Evolutionary conservation across 2,113 vertebrate species (phyloP), one percentile per base, ranked within the genome.

Genomic region (Xerus inauris): DNA sequence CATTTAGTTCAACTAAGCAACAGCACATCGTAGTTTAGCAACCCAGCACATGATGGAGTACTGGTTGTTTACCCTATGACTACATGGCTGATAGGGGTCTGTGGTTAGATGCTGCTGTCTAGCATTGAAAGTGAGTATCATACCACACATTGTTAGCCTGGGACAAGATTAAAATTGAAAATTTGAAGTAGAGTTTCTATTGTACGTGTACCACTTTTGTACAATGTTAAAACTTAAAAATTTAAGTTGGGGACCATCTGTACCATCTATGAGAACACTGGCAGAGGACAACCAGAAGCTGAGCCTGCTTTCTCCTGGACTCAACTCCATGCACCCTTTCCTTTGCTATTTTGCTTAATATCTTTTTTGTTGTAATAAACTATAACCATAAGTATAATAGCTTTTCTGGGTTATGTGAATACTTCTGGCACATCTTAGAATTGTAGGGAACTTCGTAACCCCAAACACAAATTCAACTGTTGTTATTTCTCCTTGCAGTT

Each of bases 311-410:
- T 73, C 40, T 85, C 32, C 87, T 77, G 13, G 13, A 32, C 28
- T 57, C 22, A 3, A 40, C 7, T 8, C 7, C n/a, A 24, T 1
- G 1, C 0, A 17, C 13, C 22, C 35, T 28, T 30, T 38, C 32
- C 38, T 57, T 32, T 64, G 62, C 54, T 85, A 87, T 24, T 72
- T 54, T 38, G 42, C 3, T 93, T 45, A 45, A 0, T 59, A 47
- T 38, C 22, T 54, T 88, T 88, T 69, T 67, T 62, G 32, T 47
- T 57, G 20, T 49, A 47, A 77, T 54, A 83, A 91, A 54, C 45
- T 69, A 67, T 2, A 57, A 35, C 51, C 11, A 32, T 49, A 45
- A 47, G 28, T 5, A 20, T 2, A 45, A 24, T n/a, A 86, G 59
- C 28, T 71, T 87, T 69, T 79, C 65, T 62, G 35, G 51, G 19